Percentiles rank a stretch among this genome's conserved stretches.
Conservation (phyloP, 2,888 invertebrate species). For the Tenthredo amoena region DNA sequence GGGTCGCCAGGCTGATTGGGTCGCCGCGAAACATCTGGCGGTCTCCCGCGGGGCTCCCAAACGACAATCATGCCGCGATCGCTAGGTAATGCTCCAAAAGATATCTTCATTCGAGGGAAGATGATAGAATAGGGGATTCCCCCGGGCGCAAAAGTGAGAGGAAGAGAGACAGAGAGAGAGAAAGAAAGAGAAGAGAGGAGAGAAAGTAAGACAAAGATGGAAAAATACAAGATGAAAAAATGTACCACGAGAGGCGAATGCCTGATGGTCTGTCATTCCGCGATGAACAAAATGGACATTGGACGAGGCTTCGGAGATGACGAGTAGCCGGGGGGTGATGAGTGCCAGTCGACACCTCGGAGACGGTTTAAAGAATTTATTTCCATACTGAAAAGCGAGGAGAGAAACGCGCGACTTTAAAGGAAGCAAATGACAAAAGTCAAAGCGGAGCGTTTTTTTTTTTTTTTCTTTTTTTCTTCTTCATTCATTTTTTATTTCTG, state of each 20-base stretch:
- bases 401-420: slow-evolving; percentile 13
- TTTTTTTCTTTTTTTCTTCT: background rate
- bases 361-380: slow-evolving; percentile 30
- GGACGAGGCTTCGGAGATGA: background rate
- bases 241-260: background rate
- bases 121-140: slow-evolving; percentile 63
- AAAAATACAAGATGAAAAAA: slow-evolving; percentile 35
- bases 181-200: slow-evolving; percentile 15
- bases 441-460: slow-evolving; percentile 37
- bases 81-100: slow-evolving; percentile 76
- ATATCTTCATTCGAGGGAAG: slow-evolving; percentile 72
- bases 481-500: slow-evolving; percentile 4
- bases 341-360: slow-evolving; percentile 11
- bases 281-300: slow-evolving; percentile 27
- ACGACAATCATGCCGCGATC: slow-evolving; percentile 77
- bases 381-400: background rate
- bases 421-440: slow-evolving; percentile 43
- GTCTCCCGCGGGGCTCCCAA: slow-evolving; percentile 77
- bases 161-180: slow-evolving; percentile 6
- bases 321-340: slow-evolving; percentile 32
- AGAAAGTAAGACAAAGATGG: background rate
- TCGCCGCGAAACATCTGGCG: slow-evolving; percentile 78
- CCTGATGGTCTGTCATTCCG: slow-evolving; percentile 29
- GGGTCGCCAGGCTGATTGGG: slow-evolving; percentile 77
- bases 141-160: background rate